A percentile compares a stretch with the other conserved stretches of the same genome.
Conservation (phyloP, 1,140 invertebrate species). For the Cephus cinctus region DNA sequence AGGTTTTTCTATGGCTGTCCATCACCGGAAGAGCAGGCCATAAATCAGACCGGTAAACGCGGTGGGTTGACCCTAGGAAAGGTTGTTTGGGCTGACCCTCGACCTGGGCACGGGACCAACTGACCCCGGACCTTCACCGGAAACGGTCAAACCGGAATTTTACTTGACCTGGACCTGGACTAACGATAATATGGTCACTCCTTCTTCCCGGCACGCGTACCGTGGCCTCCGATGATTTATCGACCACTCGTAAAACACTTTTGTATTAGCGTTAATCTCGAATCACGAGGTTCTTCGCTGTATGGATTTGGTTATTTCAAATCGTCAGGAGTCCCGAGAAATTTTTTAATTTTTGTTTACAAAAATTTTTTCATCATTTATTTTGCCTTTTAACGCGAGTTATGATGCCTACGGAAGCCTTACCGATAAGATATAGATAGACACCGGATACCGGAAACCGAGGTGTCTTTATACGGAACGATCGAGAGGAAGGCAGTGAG, state of each 20-base stretch:
- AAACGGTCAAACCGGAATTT: constrained; percentile 20
- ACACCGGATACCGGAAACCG: too few relatives aligned
- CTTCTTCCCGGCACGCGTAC: constrained; percentile 46
- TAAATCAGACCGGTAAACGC: constrained; percentile 49
- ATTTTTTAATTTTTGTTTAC: too few relatives aligned
- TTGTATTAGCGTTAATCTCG: too few relatives aligned
- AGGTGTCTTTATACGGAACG: too few relatives aligned
- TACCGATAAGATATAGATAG: too few relatives aligned
- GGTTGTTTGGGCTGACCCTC: constrained; percentile 55
- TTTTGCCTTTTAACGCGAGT: too few relatives aligned
- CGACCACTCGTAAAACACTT: neutral
- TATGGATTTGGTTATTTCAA: too few relatives aligned
- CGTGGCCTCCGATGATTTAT: constrained; percentile 9
- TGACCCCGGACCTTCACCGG: constrained; percentile 31
- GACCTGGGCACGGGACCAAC: constrained; percentile 43
- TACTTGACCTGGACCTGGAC: constrained; percentile 19
- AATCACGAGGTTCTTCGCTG: too few relatives aligned
- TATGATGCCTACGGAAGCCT: too few relatives aligned
- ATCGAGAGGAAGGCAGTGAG: too few relatives aligned
- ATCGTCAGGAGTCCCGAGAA: too few relatives aligned
- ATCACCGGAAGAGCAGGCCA: constrained; percentile 36
- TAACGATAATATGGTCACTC: constrained; percentile 48
- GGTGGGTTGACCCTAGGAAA: constrained; percentile 48
- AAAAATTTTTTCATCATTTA: too few relatives aligned
- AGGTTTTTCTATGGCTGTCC: constrained; percentile 23